Percentiles rank a stretch among this genome's conserved stretches.
These are phyloP conservation scores for Nebria salina DNA, from an alignment of 2,888 invertebrate genomes.

Conservation along the genomic window DNA sequence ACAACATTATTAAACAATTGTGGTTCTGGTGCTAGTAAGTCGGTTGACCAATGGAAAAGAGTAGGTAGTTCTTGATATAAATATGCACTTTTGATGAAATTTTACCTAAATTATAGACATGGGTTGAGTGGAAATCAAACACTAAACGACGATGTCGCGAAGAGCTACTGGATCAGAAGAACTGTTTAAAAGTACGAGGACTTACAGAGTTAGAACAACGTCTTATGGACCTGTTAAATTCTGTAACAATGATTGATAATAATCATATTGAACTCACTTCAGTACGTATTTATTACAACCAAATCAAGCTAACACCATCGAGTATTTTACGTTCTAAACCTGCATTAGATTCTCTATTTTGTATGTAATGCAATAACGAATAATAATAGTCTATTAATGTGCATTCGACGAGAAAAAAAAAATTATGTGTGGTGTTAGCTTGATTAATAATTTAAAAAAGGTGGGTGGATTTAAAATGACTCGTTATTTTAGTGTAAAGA, in stretches of 20 bases:
- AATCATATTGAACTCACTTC: constrained; percentile 3
- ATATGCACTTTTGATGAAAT: neutral
- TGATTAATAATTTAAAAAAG: neutral
- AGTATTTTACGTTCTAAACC: too few species aligned
- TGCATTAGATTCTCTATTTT: too few species aligned
- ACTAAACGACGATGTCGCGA: constrained; percentile 11
- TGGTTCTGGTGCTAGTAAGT: constrained; percentile 17
- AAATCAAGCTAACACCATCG: neutral
- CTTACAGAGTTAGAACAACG: constrained; percentile 12
- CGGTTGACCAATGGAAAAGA: constrained; percentile 14
- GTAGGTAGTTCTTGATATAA: neutral
- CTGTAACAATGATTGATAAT: constrained; percentile 9
- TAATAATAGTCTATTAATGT: too few species aligned
- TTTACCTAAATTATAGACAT: constrained; percentile 14
- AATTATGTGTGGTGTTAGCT: too few species aligned
- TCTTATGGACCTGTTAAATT: constrained; percentile 6
- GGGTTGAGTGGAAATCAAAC: constrained; percentile 18
- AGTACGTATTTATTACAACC: neutral
- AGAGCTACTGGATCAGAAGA: constrained; percentile 6
- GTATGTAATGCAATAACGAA: too few species aligned
- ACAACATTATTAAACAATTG: constrained; percentile 5
- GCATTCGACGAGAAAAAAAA: neutral
- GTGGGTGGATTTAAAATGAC: neutral
- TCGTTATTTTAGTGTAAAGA: constrained; percentile 7
- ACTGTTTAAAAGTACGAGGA: constrained; percentile 11